Evolutionary conservation across 2,113 vertebrate genomes (phyloP).

Genomic region (Mohoua ochrocephala): DNA sequence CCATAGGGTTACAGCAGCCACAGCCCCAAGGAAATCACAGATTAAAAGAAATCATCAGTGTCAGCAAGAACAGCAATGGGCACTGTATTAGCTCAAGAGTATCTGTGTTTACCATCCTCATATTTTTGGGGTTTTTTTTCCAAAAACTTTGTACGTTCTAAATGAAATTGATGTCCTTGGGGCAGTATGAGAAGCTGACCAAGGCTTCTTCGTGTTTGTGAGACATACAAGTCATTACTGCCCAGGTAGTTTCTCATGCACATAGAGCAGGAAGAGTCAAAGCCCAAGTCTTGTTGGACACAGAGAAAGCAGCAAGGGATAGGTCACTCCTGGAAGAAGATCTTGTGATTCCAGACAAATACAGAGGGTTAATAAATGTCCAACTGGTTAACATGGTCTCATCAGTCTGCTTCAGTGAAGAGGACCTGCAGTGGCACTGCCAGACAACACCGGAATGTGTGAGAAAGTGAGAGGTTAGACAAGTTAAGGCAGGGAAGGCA

Average conservation of each 20-base stretch:
- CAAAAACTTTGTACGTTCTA: neutral
- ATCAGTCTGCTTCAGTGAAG: neutral
- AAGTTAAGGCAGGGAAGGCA: neutral
- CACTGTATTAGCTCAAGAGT: neutral
- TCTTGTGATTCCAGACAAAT: neutral
- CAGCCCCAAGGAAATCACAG: neutral
- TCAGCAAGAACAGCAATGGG: neutral
- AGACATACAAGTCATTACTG: neutral
- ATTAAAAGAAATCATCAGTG: neutral
- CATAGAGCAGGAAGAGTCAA: neutral
- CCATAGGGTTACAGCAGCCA: neutral
- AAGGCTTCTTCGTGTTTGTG: neutral
- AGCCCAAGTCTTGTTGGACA: neutral
- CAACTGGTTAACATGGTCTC: neutral
- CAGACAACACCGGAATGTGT: neutral
- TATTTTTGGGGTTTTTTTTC: rapidly evolving
- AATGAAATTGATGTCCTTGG: neutral
- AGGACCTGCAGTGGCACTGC: neutral
- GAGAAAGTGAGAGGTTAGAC: neutral
- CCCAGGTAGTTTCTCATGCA: neutral
- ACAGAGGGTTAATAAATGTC: neutral
- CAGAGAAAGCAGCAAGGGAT: neutral
- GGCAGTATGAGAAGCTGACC: neutral
- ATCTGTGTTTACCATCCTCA: neutral
- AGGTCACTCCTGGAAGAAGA: neutral